Evolutionary conservation across 2,797 vertebrate species (phyloP).

Genomic region (Rhincodon typus): DNA sequence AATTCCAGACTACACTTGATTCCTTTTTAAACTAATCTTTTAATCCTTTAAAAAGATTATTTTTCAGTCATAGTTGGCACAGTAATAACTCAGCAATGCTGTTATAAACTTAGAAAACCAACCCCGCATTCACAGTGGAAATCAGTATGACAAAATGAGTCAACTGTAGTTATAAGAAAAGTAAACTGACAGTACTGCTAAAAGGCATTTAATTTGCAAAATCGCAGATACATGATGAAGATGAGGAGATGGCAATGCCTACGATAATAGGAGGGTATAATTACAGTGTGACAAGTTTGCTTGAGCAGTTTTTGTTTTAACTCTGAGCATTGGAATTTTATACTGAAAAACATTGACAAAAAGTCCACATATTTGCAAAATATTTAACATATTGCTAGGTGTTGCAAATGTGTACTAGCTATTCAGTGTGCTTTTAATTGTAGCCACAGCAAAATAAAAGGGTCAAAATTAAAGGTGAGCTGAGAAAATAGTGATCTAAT

Average conservation of each 20-base stretch:
- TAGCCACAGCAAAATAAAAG: not conserved
- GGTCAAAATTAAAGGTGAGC: not conserved
- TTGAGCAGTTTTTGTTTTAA: not conserved
- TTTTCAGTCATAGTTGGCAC: not conserved
- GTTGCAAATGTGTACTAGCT: not conserved
- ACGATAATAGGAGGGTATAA: not conserved
- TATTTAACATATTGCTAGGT: not conserved
- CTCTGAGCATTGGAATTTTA: not conserved
- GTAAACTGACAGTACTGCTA: not conserved
- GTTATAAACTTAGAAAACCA: not conserved
- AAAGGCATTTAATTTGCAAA: not conserved
- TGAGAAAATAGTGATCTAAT: not conserved
- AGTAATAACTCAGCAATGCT: not conserved
- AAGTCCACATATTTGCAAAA: not conserved
- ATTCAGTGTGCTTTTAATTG: not conserved
- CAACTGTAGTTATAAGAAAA: not conserved
- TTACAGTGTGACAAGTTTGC: not conserved
- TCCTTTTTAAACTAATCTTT: not conserved
- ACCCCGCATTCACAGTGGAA: not conserved
- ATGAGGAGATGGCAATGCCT: not conserved
- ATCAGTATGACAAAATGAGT: not conserved
- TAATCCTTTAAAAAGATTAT: not conserved
- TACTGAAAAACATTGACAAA: not conserved
- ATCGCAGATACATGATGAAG: not conserved
- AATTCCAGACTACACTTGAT: not conserved